Conservation (phyloP, 2,113 vertebrate genomes). For the Aldabrachelys gigantea region DNA sequence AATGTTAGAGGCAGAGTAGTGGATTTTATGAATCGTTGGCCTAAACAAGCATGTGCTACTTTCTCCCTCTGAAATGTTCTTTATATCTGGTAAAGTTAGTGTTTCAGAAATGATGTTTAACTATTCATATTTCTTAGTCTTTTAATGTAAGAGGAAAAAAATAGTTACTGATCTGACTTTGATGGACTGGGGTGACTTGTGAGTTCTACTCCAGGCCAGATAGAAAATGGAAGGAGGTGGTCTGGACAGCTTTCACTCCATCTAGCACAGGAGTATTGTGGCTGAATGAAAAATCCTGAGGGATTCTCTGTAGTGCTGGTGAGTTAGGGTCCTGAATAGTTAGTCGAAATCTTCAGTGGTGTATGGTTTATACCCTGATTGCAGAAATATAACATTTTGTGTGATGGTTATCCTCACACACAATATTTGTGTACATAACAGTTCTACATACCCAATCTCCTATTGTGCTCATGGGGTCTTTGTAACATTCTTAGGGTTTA, state of each 20-base stretch:
- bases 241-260: background rate
- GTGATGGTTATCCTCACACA: background rate
- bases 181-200: background rate
- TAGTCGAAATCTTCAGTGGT: background rate
- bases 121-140: background rate
- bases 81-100: background rate
- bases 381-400: background rate
- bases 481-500: background rate
- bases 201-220: background rate
- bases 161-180: background rate
- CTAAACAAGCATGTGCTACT: background rate
- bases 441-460: rapidly evolving
- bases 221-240: background rate
- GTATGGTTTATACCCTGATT: background rate
- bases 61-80: background rate
- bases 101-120: background rate
- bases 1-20: background rate
- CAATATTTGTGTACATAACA: rapidly evolving
- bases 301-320: rapidly evolving
- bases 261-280: background rate
- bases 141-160: background rate
- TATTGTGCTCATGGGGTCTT: background rate
- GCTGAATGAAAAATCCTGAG: background rate
- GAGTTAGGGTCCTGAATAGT: background rate
- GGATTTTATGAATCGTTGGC: background rate